phyloP scores from a whole-genome alignment of 2,888 invertebrate genomes.

The Lamproptera curius region DNA sequence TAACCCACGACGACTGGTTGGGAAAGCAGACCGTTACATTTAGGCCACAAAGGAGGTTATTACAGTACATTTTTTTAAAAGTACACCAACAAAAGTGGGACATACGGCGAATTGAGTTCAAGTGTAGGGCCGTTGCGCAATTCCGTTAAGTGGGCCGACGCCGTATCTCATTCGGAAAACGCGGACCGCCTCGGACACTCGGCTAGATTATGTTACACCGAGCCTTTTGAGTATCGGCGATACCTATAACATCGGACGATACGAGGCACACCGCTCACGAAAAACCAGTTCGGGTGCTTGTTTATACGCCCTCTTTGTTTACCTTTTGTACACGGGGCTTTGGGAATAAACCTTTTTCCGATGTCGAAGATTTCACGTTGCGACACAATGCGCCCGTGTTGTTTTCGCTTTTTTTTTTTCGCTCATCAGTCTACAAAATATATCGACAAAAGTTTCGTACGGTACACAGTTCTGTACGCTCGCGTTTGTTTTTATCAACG shows the following conservation, averaged over 20 bases:
- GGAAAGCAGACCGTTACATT: no score
- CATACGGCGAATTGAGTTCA: constrained; percentile 62
- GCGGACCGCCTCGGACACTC: constrained; percentile 15
- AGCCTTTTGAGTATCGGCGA: neutral
- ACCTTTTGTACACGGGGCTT: neutral
- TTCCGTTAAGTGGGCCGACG: constrained; percentile 62
- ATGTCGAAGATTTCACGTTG: neutral
- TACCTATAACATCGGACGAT: neutral
- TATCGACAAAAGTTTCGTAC: neutral
- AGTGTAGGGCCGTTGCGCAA: constrained; percentile 71
- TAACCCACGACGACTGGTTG: no score
- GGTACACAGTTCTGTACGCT: neutral
- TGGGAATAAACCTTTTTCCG: neutral
- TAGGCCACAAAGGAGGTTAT: no score
- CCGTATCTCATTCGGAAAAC: constrained; percentile 36
- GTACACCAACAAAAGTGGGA: constrained; percentile 8
- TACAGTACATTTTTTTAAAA: no score
- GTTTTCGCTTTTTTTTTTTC: no score
- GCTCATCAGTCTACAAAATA: neutral
- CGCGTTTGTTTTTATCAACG: neutral
- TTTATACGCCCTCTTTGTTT: constrained; percentile 7
- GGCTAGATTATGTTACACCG: neutral
- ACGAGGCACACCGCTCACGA: neutral
- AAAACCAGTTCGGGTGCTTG: constrained; percentile 11
- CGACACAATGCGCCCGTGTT: neutral